Conservation (phyloP, 2,888 invertebrate species). For the Nomada lathburiana region DNA sequence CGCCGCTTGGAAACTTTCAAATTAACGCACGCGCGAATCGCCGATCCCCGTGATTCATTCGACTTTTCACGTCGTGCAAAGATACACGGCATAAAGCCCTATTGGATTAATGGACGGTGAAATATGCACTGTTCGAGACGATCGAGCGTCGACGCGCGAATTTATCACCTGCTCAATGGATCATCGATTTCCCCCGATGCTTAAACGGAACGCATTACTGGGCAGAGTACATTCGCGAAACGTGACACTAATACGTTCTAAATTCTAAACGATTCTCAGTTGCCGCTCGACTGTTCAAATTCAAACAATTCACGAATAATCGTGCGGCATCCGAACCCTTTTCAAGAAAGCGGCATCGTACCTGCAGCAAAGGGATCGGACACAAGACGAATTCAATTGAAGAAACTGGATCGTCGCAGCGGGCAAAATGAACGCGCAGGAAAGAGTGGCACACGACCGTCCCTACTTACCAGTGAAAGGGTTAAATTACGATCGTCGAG, state of each 20-base stretch:
- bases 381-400: background rate
- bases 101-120: background rate
- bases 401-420: background rate
- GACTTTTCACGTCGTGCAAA: conserved; percentile 4
- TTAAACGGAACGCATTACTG: no score
- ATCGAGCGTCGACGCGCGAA: background rate
- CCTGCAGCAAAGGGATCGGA: background rate
- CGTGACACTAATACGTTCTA: no score
- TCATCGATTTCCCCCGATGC: background rate
- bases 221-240: no score
- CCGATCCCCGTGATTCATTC: conserved; percentile 28
- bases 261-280: no score
- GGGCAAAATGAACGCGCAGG: conserved; percentile 7
- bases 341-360: no score
- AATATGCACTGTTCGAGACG: background rate
- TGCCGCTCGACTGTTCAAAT: no score
- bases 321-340: no score
- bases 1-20: conserved; percentile 62
- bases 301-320: no score
- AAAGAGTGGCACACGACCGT: conserved; percentile 25
- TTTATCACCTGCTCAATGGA: background rate
- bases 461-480: conserved; percentile 69
- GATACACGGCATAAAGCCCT: background rate
- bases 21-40: conserved; percentile 45
- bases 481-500: conserved; percentile 66